phyloP scores from a whole-genome alignment of 35 echinoderm and acorn worm species.

The Eucidaris tribuloides region DNA sequence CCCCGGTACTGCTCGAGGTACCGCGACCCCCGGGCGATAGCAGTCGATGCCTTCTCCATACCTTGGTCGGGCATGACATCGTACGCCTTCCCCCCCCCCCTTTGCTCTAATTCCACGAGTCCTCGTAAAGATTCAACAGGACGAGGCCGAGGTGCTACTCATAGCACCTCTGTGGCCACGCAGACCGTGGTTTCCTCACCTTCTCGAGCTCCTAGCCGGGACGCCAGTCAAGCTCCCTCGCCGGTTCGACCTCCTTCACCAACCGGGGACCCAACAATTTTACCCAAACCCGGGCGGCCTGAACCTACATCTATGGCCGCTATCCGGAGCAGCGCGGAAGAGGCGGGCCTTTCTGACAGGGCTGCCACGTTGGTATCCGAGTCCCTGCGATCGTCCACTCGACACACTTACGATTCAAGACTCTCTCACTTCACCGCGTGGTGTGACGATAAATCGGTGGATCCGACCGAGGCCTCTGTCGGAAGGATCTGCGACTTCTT shows the following conservation, averaged over 20 bases:
- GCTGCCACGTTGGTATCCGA: background rate
- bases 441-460: background rate
- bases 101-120: constrained; percentile 11
- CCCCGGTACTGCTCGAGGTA: constrained; percentile 22
- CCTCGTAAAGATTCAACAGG: background rate
- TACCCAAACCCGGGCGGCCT: background rate
- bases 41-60: constrained; percentile 31
- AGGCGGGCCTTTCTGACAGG: constrained; percentile 17
- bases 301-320: background rate
- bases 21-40: constrained; percentile 26
- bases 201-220: no score
- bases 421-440: constrained; percentile 11
- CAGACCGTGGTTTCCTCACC: no score
- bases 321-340: background rate
- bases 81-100: constrained; percentile 12
- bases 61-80: background rate
- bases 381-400: background rate
- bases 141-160: background rate
- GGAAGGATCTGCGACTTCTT: constrained; percentile 44
- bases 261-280: background rate
- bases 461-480: constrained; percentile 44
- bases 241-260: background rate
- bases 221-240: no score
- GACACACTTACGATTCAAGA: constrained; percentile 10
- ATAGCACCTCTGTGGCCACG: no score